Percentiles rank a stretch among this genome's conserved stretches.
Conservation (phyloP, 2,113 vertebrate genomes). For the Prolemur simus region DNA sequence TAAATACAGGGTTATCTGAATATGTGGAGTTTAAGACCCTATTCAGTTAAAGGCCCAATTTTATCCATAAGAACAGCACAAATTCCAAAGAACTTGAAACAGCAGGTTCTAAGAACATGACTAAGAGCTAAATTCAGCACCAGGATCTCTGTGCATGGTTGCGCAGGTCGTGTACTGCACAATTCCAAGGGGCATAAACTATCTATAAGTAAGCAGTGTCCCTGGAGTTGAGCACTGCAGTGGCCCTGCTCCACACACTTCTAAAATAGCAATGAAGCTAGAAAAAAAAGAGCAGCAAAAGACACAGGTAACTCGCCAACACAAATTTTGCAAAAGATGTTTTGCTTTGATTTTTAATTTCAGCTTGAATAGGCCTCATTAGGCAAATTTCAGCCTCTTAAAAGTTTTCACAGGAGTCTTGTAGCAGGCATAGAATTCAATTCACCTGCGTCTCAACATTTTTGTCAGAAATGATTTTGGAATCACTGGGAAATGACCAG, state of each 20-base stretch:
- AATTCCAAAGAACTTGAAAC: background rate
- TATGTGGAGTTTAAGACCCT: background rate
- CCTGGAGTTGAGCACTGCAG: background rate
- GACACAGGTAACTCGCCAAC: background rate
- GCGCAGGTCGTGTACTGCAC: too few relatives aligned
- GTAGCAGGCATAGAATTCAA: background rate
- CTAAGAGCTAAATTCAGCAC: background rate
- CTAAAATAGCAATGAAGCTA: background rate
- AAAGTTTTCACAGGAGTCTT: background rate
- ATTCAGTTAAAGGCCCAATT: background rate
- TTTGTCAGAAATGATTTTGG: background rate
- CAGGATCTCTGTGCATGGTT: background rate
- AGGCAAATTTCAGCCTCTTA: background rate
- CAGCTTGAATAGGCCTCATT: background rate
- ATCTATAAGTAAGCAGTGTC: too few relatives aligned
- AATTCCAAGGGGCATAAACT: background rate
- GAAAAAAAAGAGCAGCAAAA: background rate
- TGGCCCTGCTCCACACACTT: background rate
- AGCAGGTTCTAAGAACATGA: background rate
- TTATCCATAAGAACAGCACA: background rate
- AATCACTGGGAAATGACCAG: background rate
- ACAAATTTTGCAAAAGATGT: background rate
- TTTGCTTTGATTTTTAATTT: background rate
- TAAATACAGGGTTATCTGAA: background rate
- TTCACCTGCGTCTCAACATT: background rate